These are phyloP conservation scores for Drosophila neutralis DNA, from an alignment of 2,888 invertebrate genomes.

Conservation along the genomic window DNA sequence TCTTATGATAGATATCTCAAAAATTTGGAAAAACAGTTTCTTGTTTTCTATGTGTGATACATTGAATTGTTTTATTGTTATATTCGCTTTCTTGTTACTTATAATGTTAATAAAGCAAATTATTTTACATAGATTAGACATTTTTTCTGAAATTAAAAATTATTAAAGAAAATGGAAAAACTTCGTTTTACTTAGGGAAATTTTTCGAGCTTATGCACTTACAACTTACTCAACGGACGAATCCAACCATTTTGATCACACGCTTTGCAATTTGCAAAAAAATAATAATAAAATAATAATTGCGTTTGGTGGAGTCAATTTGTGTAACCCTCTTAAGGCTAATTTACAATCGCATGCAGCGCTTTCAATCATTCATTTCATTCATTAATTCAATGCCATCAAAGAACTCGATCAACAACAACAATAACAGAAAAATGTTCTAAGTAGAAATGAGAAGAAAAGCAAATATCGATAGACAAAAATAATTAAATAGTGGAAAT, in stretches of 20 bases:
- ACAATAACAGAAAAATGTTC: neutral
- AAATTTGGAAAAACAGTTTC: neutral
- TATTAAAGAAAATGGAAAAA: neutral
- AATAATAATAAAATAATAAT: slow-evolving; percentile 6
- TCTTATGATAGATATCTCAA: neutral
- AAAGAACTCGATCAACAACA: neutral
- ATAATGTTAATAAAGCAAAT: neutral
- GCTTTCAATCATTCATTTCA: neutral
- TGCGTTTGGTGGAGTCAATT: neutral
- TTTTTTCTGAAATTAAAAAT: neutral
- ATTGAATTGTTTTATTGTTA: neutral
- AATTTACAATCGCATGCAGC: slow-evolving; percentile 3
- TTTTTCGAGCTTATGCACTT: neutral
- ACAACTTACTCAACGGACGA: neutral
- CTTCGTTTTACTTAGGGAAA: neutral
- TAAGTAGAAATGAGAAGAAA: neutral
- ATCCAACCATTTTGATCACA: neutral
- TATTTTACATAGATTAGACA: neutral
- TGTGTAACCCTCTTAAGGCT: neutral
- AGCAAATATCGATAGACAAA: neutral
- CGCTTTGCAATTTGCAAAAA: neutral
- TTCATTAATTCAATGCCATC: neutral
- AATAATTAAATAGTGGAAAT: neutral
- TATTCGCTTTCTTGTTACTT: neutral
- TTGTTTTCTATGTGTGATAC: neutral